Evolutionary conservation across 2,888 invertebrate genomes (phyloP).

Genomic region (Augochlorella aurata): DNA sequence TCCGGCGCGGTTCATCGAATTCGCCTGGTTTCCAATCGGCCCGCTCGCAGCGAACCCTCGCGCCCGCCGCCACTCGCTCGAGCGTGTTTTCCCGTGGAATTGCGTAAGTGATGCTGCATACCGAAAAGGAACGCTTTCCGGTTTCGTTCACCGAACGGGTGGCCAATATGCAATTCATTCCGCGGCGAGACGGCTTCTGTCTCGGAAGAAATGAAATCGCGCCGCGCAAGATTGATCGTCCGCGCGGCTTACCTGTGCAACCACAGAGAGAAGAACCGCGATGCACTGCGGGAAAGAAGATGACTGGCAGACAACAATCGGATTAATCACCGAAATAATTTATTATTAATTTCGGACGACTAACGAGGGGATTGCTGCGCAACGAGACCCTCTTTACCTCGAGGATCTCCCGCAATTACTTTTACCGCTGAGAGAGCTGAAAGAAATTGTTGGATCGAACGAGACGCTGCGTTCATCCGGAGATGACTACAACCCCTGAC

Average conservation of each 20-base stretch:
- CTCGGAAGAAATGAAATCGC: constrained; percentile 61
- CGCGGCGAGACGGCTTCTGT: constrained; percentile 37
- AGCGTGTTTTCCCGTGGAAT: constrained; percentile 12
- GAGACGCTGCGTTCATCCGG: neutral
- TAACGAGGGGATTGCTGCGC: constrained; percentile 51
- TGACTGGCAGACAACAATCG: constrained; percentile 45
- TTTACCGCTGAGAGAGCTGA: too few relatives aligned
- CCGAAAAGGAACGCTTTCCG: constrained; percentile 2
- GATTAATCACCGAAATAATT: constrained; percentile 71
- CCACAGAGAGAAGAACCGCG: neutral
- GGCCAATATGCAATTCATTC: constrained; percentile 49
- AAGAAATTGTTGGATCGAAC: too few relatives aligned
- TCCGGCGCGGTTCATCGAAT: neutral
- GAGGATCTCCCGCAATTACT: neutral
- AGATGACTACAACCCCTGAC: too few relatives aligned
- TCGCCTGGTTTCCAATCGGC: neutral
- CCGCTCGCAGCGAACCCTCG: neutral
- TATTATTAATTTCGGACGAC: constrained; percentile 70
- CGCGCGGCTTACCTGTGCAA: constrained; percentile 37
- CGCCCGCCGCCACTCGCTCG: neutral
- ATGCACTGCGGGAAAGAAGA: neutral
- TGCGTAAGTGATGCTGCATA: neutral
- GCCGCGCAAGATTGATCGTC: constrained; percentile 57
- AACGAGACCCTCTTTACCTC: constrained; percentile 15
- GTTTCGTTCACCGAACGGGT: constrained; percentile 7